Evolutionary conservation across 2,797 vertebrate genomes (phyloP), one percentile per base, ranked within the genome.

Genomic region (Amazonetta brasiliensis): DNA sequence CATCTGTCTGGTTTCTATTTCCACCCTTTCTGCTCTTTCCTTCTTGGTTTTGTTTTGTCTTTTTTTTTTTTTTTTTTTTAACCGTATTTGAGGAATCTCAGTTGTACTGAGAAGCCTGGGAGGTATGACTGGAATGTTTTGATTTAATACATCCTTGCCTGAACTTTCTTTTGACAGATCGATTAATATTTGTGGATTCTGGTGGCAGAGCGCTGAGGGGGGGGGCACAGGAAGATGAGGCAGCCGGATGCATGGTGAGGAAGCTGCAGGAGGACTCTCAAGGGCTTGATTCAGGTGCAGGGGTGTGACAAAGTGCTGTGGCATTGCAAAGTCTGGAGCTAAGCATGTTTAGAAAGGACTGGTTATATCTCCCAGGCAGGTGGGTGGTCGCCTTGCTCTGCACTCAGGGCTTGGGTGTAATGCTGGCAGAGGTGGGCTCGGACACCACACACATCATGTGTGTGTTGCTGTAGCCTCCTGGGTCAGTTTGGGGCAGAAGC

Each of bases 71-170:
- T 56, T 35, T 59, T 52, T 26, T 52, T 52, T 52, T 14, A 28
- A 37, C 85, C 9, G 30, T 94, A 87, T 89, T 84, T 94, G 76
- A 97, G 92, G 92, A 92, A 89, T 96, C 87, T 94, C 48, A 62
- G 55, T 92, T 96, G 84, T 93, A 88, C 85, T 89, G 81, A 90
- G 93, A 96, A 94, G 92, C 92, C 91, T 43, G 7, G 71, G 83
- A 94, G 97, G 92, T 94, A 97, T 93, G 97, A 96, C 81, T 92
- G 97, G 95, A 97, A 98, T 98, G 96, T 96, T 98, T 92, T 92
- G 77, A 96, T 97, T 97, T 95, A 93, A 90, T 96, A 84, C 85
- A 94, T 81, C 85, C 77, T 77, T 94, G 84, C 75, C 82, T 64
- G 39, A 89, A 83, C 78, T 89, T 89, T 93, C 63, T 86, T 95